Conservation (phyloP, 2,113 vertebrate genomes). For the Sinosuthora webbiana region DNA sequence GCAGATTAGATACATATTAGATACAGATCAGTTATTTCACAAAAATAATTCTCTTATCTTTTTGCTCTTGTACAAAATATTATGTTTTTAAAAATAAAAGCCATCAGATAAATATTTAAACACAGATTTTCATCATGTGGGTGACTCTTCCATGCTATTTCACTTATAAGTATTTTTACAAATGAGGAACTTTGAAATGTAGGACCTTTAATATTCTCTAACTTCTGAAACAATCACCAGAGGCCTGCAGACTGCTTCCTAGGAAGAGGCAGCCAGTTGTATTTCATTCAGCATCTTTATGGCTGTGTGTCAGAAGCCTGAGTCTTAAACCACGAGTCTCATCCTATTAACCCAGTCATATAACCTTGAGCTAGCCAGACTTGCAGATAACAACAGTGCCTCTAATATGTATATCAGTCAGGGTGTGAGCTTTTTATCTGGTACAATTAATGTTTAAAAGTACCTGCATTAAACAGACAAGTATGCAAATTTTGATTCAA, state of each 20-base stretch:
- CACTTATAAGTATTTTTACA: conserved; percentile 37
- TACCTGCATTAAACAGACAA: neutral
- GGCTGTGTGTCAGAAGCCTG: conserved; percentile 60
- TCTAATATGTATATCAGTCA: conserved; percentile 27
- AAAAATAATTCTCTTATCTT: conserved; percentile 51
- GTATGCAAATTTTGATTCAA: neutral
- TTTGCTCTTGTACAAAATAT: conserved; percentile 35
- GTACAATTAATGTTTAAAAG: conserved; percentile 12
- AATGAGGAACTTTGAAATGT: conserved; percentile 36
- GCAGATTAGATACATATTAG: conserved; percentile 20
- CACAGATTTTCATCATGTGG: conserved; percentile 33
- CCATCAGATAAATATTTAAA: conserved; percentile 65
- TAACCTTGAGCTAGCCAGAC: conserved; percentile 70
- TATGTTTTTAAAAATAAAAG: conserved; percentile 52
- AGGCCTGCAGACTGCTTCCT: conserved; percentile 28
- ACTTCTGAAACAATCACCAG: conserved; percentile 65
- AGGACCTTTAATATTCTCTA: conserved; percentile 48
- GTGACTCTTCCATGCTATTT: conserved; percentile 29
- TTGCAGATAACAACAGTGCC: conserved; percentile 36
- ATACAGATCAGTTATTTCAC: conserved; percentile 54
- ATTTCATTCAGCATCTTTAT: conserved; percentile 67
- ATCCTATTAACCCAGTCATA: conserved; percentile 66
- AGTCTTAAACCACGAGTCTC: conserved; percentile 61
- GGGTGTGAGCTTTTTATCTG: neutral
- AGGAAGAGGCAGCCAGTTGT: conserved; percentile 37